A percentile compares a stretch with the other conserved stretches of the same genome.
These are phyloP conservation scores for Triops longicaudatus DNA, from an alignment of 1,140 invertebrate species.

Conservation along the genomic window DNA sequence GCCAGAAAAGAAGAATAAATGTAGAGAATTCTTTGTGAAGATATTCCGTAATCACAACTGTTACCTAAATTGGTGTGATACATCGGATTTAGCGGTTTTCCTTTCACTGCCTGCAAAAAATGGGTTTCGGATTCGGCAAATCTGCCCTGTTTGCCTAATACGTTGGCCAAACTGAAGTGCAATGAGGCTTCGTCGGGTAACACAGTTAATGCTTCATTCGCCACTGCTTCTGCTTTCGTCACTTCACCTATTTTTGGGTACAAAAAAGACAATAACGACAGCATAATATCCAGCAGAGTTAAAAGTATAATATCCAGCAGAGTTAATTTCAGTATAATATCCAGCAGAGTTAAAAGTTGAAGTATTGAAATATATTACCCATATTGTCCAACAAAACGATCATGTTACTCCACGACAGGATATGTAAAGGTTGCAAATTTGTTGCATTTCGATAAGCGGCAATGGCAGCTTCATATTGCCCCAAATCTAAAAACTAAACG, in stretches of 20 bases:
- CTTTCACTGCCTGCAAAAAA: slow-evolving; percentile 63
- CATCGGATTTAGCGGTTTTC: slow-evolving; percentile 56
- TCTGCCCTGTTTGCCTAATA: slow-evolving; percentile 67
- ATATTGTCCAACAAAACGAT: slow-evolving; percentile 74
- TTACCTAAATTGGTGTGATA: slow-evolving; percentile 80
- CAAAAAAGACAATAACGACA: neutral
- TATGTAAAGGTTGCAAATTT: slow-evolving; percentile 61
- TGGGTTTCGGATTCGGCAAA: slow-evolving; percentile 70
- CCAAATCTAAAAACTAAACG: slow-evolving; percentile 53
- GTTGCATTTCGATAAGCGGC: slow-evolving; percentile 73
- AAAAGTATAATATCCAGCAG: too few species aligned
- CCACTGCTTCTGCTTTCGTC: slow-evolving; percentile 59
- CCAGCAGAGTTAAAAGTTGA: too few species aligned
- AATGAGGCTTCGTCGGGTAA: slow-evolving; percentile 63
- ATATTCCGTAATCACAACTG: slow-evolving; percentile 18
- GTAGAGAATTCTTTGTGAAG: too few species aligned
- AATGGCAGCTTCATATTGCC: slow-evolving; percentile 50
- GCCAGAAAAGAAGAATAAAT: too few species aligned
- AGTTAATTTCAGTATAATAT: too few species aligned
- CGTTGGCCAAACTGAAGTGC: slow-evolving; percentile 80
- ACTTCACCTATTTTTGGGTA: slow-evolving; percentile 44
- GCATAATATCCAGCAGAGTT: too few species aligned
- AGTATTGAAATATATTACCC: neutral
- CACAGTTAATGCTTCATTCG: slow-evolving; percentile 54
- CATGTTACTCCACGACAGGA: slow-evolving; percentile 83